These are phyloP conservation scores for Protosalanx chinensis DNA, from an alignment of 2,797 vertebrate genomes.

Conservation along the genomic window DNA sequence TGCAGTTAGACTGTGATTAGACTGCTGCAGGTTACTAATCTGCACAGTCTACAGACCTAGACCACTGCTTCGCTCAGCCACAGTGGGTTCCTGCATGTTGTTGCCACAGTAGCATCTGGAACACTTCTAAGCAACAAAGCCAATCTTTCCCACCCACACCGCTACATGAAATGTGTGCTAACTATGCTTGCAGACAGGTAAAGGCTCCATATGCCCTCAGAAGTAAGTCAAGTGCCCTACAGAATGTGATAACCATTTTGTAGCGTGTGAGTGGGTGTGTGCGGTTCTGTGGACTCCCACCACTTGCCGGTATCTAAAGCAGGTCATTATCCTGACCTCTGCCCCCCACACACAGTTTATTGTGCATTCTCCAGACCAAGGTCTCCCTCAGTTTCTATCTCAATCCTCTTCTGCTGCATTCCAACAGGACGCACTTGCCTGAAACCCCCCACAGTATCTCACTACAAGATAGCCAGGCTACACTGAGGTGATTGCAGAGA, in stretches of 20 bases:
- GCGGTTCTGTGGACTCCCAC: slow-evolving; percentile 7
- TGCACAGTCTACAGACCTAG: not conserved
- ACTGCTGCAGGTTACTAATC: not conserved
- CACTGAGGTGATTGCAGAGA: slow-evolving; percentile 1
- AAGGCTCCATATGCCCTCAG: not conserved
- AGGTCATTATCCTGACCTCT: not conserved
- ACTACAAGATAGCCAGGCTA: not conserved
- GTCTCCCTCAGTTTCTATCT: slow-evolving; percentile 5
- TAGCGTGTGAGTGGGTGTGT: not conserved
- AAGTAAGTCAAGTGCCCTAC: not conserved
- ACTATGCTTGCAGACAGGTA: not conserved
- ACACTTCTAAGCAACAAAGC: too few relatives aligned
- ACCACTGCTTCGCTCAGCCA: not conserved
- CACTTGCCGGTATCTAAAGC: slow-evolving; percentile 12
- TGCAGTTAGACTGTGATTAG: slow-evolving; percentile 14
- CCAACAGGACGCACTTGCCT: slow-evolving; percentile 6
- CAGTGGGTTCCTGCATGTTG: not conserved
- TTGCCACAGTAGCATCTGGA: too few relatives aligned
- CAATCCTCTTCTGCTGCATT: slow-evolving; percentile 7
- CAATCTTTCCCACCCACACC: too few relatives aligned
- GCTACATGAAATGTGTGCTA: too few relatives aligned
- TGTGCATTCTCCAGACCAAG: slow-evolving; percentile 21
- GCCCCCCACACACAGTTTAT: slow-evolving; percentile 2
- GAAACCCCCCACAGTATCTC: slow-evolving; percentile 3
- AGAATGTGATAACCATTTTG: slow-evolving; percentile 1